phyloP scores from a whole-genome alignment of 2,888 invertebrate genomes.

The Orthonychiurus folsomi region DNA sequence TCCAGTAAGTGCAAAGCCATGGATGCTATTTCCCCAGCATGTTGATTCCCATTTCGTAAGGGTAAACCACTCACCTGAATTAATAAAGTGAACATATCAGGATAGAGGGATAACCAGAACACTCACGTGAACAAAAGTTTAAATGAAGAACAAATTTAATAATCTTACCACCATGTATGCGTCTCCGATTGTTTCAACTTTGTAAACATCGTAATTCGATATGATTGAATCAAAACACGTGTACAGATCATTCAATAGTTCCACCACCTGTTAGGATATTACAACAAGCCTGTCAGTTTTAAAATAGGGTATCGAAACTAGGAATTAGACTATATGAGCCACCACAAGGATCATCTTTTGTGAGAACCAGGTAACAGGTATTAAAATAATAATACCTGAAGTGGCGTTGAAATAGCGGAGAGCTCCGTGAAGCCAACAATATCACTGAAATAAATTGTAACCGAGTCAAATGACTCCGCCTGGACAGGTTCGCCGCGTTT shows the following conservation, averaged over 20 bases:
- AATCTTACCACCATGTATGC: constrained; percentile 73
- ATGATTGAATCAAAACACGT: constrained; percentile 81
- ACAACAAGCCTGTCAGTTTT: no score
- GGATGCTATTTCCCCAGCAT: constrained; percentile 71
- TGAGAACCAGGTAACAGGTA: no score
- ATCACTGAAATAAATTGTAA: constrained; percentile 76
- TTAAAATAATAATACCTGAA: constrained; percentile 52
- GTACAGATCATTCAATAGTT: constrained; percentile 76
- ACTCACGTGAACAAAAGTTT: neutral
- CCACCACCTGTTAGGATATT: constrained; percentile 66
- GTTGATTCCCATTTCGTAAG: constrained; percentile 60
- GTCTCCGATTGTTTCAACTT: constrained; percentile 77
- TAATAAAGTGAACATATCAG: neutral
- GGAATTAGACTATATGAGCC: constrained; percentile 12
- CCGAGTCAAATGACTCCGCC: constrained; percentile 71
- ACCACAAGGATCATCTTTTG: no score
- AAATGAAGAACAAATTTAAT: neutral
- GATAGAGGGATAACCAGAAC: no score
- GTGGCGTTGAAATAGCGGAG: constrained; percentile 67
- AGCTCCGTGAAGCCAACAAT: constrained; percentile 74
- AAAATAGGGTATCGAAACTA: constrained; percentile 1
- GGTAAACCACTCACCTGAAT: constrained; percentile 60
- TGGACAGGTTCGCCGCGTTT: constrained; percentile 69
- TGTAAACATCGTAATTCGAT: constrained; percentile 76
- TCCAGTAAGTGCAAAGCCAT: constrained; percentile 65